Base-by-base conservation (phyloP, 2,113 vertebrate genomes). In the Progne subis region DNA sequence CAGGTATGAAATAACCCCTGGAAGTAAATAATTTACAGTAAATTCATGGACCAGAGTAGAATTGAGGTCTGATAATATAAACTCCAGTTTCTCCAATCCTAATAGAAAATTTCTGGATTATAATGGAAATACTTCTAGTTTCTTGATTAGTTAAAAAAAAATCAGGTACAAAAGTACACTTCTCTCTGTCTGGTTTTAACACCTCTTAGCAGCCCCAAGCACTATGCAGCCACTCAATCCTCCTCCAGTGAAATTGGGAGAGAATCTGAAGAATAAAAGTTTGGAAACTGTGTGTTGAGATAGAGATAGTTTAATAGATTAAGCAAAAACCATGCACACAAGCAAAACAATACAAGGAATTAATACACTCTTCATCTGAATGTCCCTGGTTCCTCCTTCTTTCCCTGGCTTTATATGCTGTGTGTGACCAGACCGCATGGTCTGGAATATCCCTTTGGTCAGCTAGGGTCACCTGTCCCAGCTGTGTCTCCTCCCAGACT, bases 321-420 rank as follows among this genome's bases (percentile, higher is more conserved):
- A 68, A 60, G 19, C 2, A 52, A 47, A 75, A 53, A 9, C 28
- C 39, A 25, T 0, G 1, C 11, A 53, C 28, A 8, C 28, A 53
- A 31, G n/a, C 21, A 47, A 47, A 68, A 14, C 24, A 41, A 82
- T 46, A 25, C 11, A 31, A 60, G 46, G 39, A 75, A 60, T 68
- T 60, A 53, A n/a, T 41, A 9, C n/a, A 53, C 5, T 2, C 7
- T 50, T 25, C 25, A 16, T 53, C 19, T 1, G 0, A n/a, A n/a
- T 46, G 24, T 29, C 14, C 13, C 6, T 4, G 2, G 31, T 19
- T n/a, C 18, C 24, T 60, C 46, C n/a, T 60, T 1, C 37, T 74
- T 24, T 28, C 14, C n/a, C 28, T 39, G 24, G 28, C n/a, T 46
- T 53, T 67, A 11, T 41, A 7, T 34, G 29, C 47, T 18, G 28